Percentiles rank a stretch among this genome's conserved stretches.
Evolutionary conservation across 2,888 invertebrate species (phyloP).

Genomic region (Harmothoe impar): DNA sequence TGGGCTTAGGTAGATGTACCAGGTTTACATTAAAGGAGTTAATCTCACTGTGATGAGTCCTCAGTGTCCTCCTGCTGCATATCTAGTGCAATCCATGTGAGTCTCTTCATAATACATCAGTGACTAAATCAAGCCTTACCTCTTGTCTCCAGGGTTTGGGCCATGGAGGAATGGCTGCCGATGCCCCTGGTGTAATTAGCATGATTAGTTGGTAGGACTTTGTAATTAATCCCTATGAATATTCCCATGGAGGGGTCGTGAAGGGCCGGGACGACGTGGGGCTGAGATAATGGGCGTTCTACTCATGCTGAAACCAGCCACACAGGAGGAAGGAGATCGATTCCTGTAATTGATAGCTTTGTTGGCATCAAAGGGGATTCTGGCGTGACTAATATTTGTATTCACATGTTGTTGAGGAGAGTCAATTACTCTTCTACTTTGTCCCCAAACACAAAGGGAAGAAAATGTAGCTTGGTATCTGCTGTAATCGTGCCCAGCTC

Average conservation of each 20-base stretch:
- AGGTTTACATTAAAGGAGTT: too few relatives aligned
- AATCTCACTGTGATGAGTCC: too few relatives aligned
- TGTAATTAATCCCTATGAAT: slow-evolving; percentile 40
- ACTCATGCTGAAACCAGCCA: not conserved
- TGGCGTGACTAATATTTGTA: slow-evolving; percentile 3
- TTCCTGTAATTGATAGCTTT: slow-evolving; percentile 23
- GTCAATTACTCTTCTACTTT: not conserved
- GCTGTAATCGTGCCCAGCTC: slow-evolving; percentile 9
- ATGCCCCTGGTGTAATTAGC: slow-evolving; percentile 12
- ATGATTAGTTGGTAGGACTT: slow-evolving; percentile 13
- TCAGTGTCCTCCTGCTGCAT: too few relatives aligned
- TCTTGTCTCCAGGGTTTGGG: not conserved
- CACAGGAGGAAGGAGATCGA: not conserved
- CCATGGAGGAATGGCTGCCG: not conserved
- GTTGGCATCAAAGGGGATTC: slow-evolving; percentile 17
- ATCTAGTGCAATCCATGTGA: too few relatives aligned
- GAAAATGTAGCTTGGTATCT: not conserved
- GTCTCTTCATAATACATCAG: too few relatives aligned
- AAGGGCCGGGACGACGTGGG: not conserved
- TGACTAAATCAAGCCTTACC: not conserved
- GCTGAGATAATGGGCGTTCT: not conserved
- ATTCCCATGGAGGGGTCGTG: not conserved
- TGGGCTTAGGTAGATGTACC: too few relatives aligned
- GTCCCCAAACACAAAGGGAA: not conserved
- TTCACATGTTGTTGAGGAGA: not conserved